Evolutionary conservation across 2,113 vertebrate genomes (phyloP), one percentile per base, ranked within the genome.

Genomic region (Narcine bancroftii): DNA sequence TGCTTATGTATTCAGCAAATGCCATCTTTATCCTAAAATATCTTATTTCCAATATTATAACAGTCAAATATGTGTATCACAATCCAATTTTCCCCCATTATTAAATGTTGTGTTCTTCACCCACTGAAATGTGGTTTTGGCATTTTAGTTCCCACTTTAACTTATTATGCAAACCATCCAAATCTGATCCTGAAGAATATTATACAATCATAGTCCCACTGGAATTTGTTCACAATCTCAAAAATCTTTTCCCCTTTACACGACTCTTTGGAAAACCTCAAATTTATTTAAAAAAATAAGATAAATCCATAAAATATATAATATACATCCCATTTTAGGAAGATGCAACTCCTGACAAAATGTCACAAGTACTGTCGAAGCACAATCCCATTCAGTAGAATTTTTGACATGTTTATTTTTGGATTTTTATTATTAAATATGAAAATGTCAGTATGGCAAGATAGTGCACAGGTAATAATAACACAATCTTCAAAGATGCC

Each of bases 401-500:
- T 45, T 42, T 71, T 66, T 47, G 65, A 69, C 65, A 91, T 47
- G 9, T 47, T 69, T 91, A 45, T 33, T 45, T 69, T 53, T 63
- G 33, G 13, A 42, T 89, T 63, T 89, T 36, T 42, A 66, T 42
- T 39, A 91, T 42, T 89, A 39, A 65, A 65, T 89, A 91, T 66
- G 9, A 91, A 91, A 69, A 69, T 66, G 26, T 13, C 39, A 11
- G 65, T 91, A 91, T 65, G 85, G 36, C 21, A 33, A 89, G n/a
- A 89, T 24, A 89, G 24, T 65, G 63, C 87, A 91, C 89, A 71
- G 65, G 89, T 33, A 24, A 29, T 33, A 24, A 29, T 69, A 69
- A 91, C 89, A 91, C 21, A 47, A 66, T 3, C 89, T 91, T 65
- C 42, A 69, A 69, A 87, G 81, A 45, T 69, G 89, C 89, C 89